phyloP scores from a whole-genome alignment of 2,797 vertebrate genomes.

The Premnoplex brunnescens region DNA sequence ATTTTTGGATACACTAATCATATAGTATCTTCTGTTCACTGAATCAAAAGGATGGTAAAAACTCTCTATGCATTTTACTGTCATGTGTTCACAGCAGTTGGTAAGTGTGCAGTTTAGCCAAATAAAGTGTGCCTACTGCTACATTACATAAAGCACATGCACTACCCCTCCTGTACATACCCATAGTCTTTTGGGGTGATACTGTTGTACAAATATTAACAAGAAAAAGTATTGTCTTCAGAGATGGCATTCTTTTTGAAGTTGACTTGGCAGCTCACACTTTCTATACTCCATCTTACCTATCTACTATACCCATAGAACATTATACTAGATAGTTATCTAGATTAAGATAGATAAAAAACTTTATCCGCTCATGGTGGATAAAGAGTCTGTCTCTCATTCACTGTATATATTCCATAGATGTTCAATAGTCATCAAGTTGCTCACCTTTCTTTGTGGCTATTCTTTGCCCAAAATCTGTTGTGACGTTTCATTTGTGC shows the following conservation, averaged over 20 bases:
- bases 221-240: neutral
- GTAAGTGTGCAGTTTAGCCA: neutral
- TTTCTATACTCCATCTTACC: neutral
- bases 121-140: neutral
- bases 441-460: neutral
- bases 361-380: neutral
- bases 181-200: neutral
- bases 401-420: neutral
- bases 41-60: neutral
- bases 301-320: neutral
- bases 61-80: neutral
- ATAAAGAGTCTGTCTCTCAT: neutral
- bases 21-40: neutral
- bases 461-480: neutral
- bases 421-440: neutral
- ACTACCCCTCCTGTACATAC: neutral
- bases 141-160: too few species aligned
- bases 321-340: neutral
- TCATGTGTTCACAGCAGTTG: neutral
- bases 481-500: neutral
- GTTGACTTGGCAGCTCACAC: neutral
- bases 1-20: neutral
- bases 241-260: neutral
- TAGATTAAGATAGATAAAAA: neutral
- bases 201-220: neutral